Percentiles rank a stretch among this genome's conserved stretches.
phyloP scores from a whole-genome alignment of 2,113 vertebrate species.

The Esox niger region DNA sequence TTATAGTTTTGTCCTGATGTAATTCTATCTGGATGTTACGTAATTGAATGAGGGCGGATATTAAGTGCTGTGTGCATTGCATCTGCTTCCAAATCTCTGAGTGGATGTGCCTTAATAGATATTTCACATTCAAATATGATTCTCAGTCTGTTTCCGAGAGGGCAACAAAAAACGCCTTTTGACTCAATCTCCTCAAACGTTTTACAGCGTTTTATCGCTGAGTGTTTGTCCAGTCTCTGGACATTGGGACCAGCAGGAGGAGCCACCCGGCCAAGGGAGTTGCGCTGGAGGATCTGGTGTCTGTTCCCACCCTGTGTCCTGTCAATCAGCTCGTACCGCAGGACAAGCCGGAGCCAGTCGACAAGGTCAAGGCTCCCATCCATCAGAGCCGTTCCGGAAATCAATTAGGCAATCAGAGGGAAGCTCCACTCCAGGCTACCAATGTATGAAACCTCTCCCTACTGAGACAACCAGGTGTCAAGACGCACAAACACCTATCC shows the following conservation, averaged over 20 bases:
- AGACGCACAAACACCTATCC: background rate
- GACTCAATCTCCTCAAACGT: background rate
- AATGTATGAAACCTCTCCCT: background rate
- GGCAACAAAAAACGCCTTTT: background rate
- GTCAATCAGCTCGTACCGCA: conserved; percentile 10
- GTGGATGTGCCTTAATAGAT: no score
- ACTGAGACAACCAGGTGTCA: background rate
- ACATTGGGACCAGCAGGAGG: background rate
- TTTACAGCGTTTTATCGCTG: background rate
- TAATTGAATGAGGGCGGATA: no score
- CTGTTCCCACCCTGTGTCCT: conserved; percentile 5
- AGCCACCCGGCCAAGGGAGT: conserved; percentile 5
- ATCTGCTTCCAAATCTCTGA: no score
- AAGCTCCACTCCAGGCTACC: conserved; percentile 1
- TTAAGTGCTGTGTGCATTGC: no score
- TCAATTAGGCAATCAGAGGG: conserved; percentile 21
- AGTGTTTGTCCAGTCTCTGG: background rate
- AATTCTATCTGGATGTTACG: no score
- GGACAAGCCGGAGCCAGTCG: background rate
- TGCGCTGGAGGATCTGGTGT: background rate
- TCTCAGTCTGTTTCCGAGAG: background rate
- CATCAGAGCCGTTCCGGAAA: conserved; percentile 5
- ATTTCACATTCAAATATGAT: background rate
- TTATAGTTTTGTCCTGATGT: no score
- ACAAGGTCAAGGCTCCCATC: background rate